Evolutionary conservation across 2,797 vertebrate genomes (phyloP).

Genomic region (Halcyon chelicuti): DNA sequence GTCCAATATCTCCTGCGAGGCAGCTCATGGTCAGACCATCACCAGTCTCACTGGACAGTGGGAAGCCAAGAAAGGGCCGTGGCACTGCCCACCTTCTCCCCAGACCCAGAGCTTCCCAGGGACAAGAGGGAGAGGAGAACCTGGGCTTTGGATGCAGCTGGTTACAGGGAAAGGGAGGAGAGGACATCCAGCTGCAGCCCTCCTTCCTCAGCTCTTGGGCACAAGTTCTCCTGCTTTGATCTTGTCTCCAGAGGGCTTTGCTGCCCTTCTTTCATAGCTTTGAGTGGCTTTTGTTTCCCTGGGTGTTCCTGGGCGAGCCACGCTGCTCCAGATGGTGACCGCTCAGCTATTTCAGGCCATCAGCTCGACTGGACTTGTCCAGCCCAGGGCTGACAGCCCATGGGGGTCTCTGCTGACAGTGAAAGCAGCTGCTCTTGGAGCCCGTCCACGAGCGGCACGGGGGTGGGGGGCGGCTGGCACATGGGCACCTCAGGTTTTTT

Average conservation of each 20-base stretch:
- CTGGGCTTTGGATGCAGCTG: neutral
- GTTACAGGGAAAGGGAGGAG: neutral
- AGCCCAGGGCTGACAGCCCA: neutral
- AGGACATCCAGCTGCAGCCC: neutral
- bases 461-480: neutral
- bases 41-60: accelerated
- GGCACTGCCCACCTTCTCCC: neutral
- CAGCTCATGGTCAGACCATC: neutral
- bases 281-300: neutral
- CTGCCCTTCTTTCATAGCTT: neutral
- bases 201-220: neutral
- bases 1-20: accelerated
- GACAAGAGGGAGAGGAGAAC: neutral
- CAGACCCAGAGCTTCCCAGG: neutral
- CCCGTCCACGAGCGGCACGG: accelerated
- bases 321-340: neutral
- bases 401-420: accelerated
- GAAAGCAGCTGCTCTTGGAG: neutral
- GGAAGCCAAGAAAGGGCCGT: neutral
- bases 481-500: neutral
- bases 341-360: neutral
- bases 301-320: neutral
- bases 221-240: neutral
- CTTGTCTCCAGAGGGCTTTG: neutral
- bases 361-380: neutral